Base-by-base conservation (phyloP, 2,888 invertebrate genomes). In the Doris montereyensis region DNA sequence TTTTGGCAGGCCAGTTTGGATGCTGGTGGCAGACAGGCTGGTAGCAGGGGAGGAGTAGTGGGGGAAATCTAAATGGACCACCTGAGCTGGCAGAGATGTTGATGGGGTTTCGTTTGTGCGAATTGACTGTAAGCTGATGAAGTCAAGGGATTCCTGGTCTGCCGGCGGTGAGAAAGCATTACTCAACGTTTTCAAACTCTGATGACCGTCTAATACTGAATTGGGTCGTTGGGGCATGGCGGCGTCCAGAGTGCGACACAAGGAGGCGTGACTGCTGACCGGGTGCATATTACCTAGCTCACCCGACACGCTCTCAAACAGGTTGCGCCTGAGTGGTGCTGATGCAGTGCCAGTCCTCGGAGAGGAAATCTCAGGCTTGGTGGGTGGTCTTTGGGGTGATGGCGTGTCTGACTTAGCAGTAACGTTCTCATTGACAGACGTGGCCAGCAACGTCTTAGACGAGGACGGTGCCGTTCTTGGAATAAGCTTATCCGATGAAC, bases 251-350 rank as follows among this genome's bases (percentile, higher is more conserved):
- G 24, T 65, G n/a, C 24, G 60, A 34, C 32, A 62, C 24, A 5
- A 21, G 57, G 26, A 74, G 30, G 24, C n/a, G 57, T 21, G 24
- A 2, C 13, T 28, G 13, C 21, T 8, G 8, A 2, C 26, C 2
- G 1, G 13, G 13, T 13, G 2, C 26, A 5, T 65, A 2, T 21
- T 4, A 28, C 24, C 28, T 28, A 65, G 26, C 21, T 21, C 21
- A 65, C 58, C 57, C 17, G 74, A 65, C 4, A 76, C 60, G 5
- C 30, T 58, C 21, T 76, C 76, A 57, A 76, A 76, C 28, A 76
- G 1, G 68, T 76, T 76, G 24, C 52, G 32, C 41, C 17, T 68
- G 17, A 68, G 24, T 1, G 32, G 32, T 30, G 57, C 2, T 28
- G 30, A 26, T 28, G 24, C 30, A 30, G 8, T 57, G 26, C 35